A percentile compares a stretch with the other conserved stretches of the same genome.
phyloP scores from a whole-genome alignment of 1,140 invertebrate species.

The Chrysopa pallens region DNA sequence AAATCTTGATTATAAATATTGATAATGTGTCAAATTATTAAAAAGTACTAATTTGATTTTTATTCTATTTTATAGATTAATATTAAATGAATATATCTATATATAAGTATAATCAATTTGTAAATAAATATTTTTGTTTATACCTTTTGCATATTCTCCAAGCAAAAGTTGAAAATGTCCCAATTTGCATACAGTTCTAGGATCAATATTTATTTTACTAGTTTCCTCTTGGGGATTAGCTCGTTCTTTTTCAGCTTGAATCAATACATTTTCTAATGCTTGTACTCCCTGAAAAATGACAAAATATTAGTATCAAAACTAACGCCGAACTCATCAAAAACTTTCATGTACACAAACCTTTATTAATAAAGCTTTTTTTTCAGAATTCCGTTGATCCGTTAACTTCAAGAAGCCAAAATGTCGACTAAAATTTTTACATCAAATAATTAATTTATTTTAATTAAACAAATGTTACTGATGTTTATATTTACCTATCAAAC shows the following conservation, averaged over 20 bases:
- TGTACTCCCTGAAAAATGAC: constrained; percentile 37
- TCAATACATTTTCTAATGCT: constrained; percentile 40
- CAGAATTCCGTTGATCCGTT: constrained; percentile 50
- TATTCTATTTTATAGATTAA: too few species aligned
- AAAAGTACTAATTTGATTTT: too few species aligned
- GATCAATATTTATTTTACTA: constrained; percentile 62
- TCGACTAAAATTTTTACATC: constrained; percentile 40
- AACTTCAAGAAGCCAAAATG: constrained; percentile 74
- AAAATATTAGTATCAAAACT: constrained; percentile 3
- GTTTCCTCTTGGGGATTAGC: constrained; percentile 14
- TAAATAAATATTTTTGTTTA: too few species aligned
- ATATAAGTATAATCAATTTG: too few species aligned
- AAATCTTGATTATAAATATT: too few species aligned
- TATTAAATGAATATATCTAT: too few species aligned
- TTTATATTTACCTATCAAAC: constrained; percentile 50
- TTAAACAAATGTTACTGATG: background rate
- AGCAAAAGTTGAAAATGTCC: constrained; percentile 85
- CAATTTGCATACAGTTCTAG: constrained; percentile 81
- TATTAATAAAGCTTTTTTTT: constrained; percentile 56
- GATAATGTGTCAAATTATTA: too few species aligned
- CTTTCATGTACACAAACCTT: constrained; percentile 30
- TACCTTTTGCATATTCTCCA: constrained; percentile 83
- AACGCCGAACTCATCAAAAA: constrained; percentile 4
- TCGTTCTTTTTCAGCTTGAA: constrained; percentile 28
- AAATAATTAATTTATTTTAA: constrained; percentile 3